phyloP scores from a whole-genome alignment of 2,888 invertebrate species.

The Notodonta ziczac region DNA sequence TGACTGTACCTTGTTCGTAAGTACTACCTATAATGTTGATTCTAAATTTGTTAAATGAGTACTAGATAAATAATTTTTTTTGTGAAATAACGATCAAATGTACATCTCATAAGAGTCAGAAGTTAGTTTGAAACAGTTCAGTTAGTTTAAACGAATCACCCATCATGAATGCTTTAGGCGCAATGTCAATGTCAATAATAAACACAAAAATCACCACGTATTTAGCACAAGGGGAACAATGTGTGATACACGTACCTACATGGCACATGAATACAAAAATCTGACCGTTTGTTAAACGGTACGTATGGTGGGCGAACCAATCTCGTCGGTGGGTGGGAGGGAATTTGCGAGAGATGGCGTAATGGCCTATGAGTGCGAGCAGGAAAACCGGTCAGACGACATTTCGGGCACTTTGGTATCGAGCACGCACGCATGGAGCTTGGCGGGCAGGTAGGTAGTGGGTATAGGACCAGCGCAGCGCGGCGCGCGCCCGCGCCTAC shows the following conservation, averaged over 20 bases:
- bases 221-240: neutral
- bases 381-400: constrained; percentile 78
- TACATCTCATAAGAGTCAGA: no score
- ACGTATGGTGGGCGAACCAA: constrained; percentile 62
- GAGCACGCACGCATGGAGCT: constrained; percentile 51
- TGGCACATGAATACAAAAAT: constrained; percentile 56
- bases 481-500: neutral
- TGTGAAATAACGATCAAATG: no score
- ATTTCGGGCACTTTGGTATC: constrained; percentile 55
- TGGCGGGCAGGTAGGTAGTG: constrained; percentile 52
- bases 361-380: constrained; percentile 65
- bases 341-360: constrained; percentile 70
- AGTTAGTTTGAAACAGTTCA: no score
- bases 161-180: no score
- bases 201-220: neutral
- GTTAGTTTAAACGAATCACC: no score
- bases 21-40: no score
- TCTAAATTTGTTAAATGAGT: no score
- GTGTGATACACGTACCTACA: constrained; percentile 14
- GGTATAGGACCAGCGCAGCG: constrained; percentile 10
- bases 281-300: constrained; percentile 63
- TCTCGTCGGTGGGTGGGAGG: constrained; percentile 66
- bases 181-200: neutral
- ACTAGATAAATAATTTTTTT: no score
- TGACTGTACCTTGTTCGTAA: no score